Percentiles rank a stretch among this genome's conserved stretches.
Conservation (phyloP, 1,140 invertebrate genomes). For the Aphelinus certus region DNA sequence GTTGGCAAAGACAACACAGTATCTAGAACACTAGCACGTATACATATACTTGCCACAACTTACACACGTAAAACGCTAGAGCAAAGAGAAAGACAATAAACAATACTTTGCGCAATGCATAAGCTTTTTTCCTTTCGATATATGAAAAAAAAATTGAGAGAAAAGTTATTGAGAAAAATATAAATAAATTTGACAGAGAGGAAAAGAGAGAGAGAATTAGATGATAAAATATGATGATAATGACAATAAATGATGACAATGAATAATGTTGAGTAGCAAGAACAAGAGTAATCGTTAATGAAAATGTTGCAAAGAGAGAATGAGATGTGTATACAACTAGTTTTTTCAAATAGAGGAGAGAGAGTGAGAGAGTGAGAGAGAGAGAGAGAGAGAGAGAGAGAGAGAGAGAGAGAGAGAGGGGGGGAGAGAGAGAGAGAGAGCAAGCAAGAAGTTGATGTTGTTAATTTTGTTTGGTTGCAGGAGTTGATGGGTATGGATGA, state of each 20-base stretch:
- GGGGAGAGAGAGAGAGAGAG: slow-evolving; percentile 41
- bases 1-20: slow-evolving; percentile 18
- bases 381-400: slow-evolving; percentile 42
- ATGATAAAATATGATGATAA: too few relatives aligned
- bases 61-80: slow-evolving; percentile 36
- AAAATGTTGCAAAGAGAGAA: too few relatives aligned
- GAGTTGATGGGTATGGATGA: slow-evolving; percentile 82
- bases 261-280: too few relatives aligned
- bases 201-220: too few relatives aligned
- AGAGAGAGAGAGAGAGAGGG: slow-evolving; percentile 35
- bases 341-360: background rate
- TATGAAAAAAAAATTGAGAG: slow-evolving; percentile 25
- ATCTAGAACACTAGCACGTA: slow-evolving; percentile 31
- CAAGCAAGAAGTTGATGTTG: slow-evolving; percentile 88
- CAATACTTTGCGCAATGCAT: slow-evolving; percentile 30
- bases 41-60: slow-evolving; percentile 3
- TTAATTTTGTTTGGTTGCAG: slow-evolving; percentile 88
- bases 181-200: too few relatives aligned
- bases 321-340: too few relatives aligned
- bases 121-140: slow-evolving; percentile 38
- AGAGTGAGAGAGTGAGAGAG: slow-evolving; percentile 33
- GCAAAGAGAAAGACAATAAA: slow-evolving; percentile 43
- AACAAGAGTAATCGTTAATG: too few relatives aligned
- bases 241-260: too few relatives aligned
- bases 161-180: slow-evolving; percentile 11